These are phyloP conservation scores for Branchinecta lynchi DNA, from an alignment of 1,140 invertebrate genomes.

Conservation along the genomic window DNA sequence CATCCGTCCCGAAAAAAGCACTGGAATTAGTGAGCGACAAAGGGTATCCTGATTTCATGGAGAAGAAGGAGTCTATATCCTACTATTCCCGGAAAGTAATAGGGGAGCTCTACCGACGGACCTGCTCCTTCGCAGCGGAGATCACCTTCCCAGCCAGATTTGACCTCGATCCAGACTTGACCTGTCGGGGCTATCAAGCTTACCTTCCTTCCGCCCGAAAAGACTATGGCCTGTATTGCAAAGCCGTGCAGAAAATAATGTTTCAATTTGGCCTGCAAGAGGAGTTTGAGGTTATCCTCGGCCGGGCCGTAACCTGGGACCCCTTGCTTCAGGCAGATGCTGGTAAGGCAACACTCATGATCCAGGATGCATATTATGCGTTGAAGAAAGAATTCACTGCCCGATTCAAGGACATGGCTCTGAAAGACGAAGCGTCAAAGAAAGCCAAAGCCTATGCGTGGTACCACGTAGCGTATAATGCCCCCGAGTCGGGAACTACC, in stretches of 20 bases:
- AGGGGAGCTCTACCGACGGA: constrained; percentile 11
- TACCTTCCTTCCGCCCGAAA: background rate
- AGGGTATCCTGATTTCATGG: constrained; percentile 14
- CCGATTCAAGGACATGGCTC: background rate
- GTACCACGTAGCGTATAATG: constrained; percentile 13
- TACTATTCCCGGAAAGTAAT: constrained; percentile 11
- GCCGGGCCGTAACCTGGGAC: background rate
- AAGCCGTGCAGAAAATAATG: constrained; percentile 1
- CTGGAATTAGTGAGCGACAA: constrained; percentile 1
- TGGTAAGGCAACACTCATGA: background rate
- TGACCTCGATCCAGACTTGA: background rate
- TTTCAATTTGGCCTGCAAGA: constrained; percentile 7
- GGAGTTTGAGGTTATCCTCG: constrained; percentile 11
- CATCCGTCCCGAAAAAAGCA: background rate
- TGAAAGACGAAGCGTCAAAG: background rate
- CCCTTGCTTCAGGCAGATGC: background rate
- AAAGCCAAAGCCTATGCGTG: constrained; percentile 12
- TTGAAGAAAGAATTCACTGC: background rate
- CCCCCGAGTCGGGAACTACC: background rate
- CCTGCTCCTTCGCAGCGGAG: background rate
- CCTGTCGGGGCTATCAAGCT: background rate
- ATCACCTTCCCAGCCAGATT: background rate
- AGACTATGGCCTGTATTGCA: constrained; percentile 11
- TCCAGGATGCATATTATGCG: constrained; percentile 10
- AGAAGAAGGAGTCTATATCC: background rate